Base-by-base conservation (phyloP, 2,113 vertebrate genomes). In the Paramormyrops kingsleyae region DNA sequence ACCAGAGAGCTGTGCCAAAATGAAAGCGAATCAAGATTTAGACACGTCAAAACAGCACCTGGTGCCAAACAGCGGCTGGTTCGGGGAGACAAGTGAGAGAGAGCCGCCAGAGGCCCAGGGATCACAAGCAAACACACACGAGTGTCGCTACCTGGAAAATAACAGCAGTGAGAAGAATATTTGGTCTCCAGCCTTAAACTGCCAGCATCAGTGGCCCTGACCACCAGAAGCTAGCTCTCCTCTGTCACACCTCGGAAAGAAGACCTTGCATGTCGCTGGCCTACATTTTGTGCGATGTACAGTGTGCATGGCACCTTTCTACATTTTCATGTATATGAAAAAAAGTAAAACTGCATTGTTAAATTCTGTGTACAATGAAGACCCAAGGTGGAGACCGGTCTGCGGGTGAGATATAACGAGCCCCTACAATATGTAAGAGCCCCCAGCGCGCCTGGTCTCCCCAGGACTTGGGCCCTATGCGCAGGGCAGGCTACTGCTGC, bases 401-500 rank as follows among this genome's bases (percentile, higher is more conserved):
- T 94, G 94, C 92, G 96, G 95, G 94, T 93, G 94, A 94, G 94
- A 96, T 94, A 96, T 94, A 96, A 96, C 95, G 95, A 95, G 95
- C 95, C 95, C 94, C 96, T 96, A 96, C 96, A 96, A 96, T 96
- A 96, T 97, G 96, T 96, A 96, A 97, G 95, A 95, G 95, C 96
- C 95, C 96, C 94, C 94, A 95, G 94, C 90, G 91, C 93, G 94
- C 92, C 93, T 94, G 93, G 94, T 95, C 94, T 95, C 93, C 95
- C 94, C 94, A 92, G 70, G 47, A 89, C 66, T 88, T 59, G 62
- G 56, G 91, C 83, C 94, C 94, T 97, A 97, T 94, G 95, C 96
- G 56, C 93, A 97, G 94, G 97, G 97, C 49, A 87, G 85, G 95
- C 97, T 97, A 94, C 98, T 97, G 94, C 98, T 97, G 96, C 96